Evolutionary conservation across 2,888 invertebrate species (phyloP).

Genomic region (Lepidochitona cinerea): DNA sequence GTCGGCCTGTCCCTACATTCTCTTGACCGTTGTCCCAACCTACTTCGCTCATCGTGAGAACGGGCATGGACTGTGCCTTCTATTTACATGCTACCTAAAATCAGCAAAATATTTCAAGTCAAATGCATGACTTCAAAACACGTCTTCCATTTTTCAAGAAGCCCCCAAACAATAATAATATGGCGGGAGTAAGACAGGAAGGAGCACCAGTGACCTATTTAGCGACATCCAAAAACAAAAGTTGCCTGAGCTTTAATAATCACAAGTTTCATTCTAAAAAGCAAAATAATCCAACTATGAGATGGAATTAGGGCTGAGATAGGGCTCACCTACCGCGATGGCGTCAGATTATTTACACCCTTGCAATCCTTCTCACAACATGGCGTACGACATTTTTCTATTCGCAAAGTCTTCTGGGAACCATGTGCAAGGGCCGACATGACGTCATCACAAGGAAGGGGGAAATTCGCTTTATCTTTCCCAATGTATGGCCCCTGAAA

Average conservation of each 20-base stretch:
- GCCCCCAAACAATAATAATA: slow-evolving; percentile 24
- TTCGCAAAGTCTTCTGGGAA: slow-evolving; percentile 53
- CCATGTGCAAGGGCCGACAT: slow-evolving; percentile 37
- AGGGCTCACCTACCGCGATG: slow-evolving; percentile 48
- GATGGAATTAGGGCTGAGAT: background rate
- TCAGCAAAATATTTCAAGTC: slow-evolving; percentile 6
- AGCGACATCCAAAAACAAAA: background rate
- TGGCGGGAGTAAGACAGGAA: slow-evolving; percentile 28
- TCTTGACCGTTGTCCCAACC: slow-evolving; percentile 58
- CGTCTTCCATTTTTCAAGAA: background rate
- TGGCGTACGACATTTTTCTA: slow-evolving; percentile 54
- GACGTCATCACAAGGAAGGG: too few species aligned
- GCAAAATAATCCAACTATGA: background rate
- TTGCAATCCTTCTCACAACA: slow-evolving; percentile 40
- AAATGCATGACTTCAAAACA: background rate
- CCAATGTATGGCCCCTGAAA: too few species aligned
- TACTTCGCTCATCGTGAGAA: slow-evolving; percentile 67
- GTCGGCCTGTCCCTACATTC: slow-evolving; percentile 57
- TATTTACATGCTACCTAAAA: slow-evolving; percentile 32
- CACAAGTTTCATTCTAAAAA: background rate
- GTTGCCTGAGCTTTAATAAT: slow-evolving; percentile 3
- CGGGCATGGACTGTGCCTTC: slow-evolving; percentile 60
- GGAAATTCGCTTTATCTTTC: too few species aligned
- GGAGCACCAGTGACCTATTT: background rate
- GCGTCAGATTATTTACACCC: slow-evolving; percentile 51